phyloP scores from a whole-genome alignment of 2,888 invertebrate species.

The Patella ulyssiponensis region DNA sequence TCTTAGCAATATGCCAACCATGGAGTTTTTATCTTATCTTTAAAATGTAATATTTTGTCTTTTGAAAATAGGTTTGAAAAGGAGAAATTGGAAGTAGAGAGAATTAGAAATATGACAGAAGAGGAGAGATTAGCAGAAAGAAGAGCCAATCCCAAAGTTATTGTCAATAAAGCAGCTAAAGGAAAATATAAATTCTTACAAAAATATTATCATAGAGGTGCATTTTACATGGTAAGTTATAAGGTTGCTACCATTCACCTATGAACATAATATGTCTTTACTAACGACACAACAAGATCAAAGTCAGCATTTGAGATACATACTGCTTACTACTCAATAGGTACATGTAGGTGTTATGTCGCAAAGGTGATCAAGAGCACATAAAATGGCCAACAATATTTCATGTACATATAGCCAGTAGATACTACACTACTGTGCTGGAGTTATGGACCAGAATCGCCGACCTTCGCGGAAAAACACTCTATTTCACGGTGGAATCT shows the following conservation, averaged over 20 bases:
- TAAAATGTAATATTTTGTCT: constrained; percentile 14
- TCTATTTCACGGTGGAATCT: no score
- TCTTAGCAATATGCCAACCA: neutral
- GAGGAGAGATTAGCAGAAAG: constrained; percentile 93
- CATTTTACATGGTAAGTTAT: constrained; percentile 87
- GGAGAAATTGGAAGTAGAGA: constrained; percentile 89
- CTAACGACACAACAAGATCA: no score
- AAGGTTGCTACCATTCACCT: neutral
- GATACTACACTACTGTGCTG: no score
- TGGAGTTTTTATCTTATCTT: neutral
- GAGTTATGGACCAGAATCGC: no score
- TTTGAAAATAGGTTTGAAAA: constrained; percentile 80
- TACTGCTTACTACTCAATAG: no score
- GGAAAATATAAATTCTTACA: constrained; percentile 99
- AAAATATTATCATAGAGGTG: constrained; percentile 99
- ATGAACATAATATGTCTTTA: no score
- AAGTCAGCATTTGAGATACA: no score
- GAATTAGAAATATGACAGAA: constrained; percentile 93
- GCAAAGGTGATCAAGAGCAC: no score
- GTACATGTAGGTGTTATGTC: no score
- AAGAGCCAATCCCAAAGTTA: constrained; percentile 89
- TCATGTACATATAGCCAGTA: no score
- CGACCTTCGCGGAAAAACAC: no score
- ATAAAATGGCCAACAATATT: no score
- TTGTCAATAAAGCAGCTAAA: constrained; percentile 85